Evolutionary conservation across 2,113 vertebrate species (phyloP).

Genomic region (Vireo altiloquus): DNA sequence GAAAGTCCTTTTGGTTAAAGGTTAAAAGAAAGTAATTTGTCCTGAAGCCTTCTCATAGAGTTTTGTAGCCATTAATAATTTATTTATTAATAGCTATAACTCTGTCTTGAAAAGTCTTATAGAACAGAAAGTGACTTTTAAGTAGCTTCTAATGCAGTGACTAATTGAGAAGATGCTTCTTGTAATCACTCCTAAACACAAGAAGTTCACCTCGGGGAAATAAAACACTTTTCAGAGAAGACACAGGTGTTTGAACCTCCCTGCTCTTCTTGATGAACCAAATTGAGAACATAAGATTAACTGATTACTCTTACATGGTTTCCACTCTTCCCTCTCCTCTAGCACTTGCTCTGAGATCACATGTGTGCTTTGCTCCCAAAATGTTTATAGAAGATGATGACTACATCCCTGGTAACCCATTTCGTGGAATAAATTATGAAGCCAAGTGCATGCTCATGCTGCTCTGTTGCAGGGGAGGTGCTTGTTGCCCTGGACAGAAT

Average conservation of each 20-base stretch:
- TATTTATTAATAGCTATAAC: neutral
- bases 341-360: neutral
- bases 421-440: neutral
- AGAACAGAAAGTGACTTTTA: neutral
- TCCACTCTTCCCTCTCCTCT: neutral
- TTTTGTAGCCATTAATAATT: neutral
- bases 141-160: neutral
- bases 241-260: neutral
- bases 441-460: neutral
- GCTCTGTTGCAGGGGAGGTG: neutral
- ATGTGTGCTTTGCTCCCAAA: neutral
- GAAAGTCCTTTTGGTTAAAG: neutral
- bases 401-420: slow-evolving; percentile 30
- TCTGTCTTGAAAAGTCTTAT: neutral
- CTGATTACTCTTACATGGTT: neutral
- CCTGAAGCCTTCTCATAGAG: neutral
- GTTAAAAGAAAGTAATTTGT: neutral
- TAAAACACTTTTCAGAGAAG: neutral
- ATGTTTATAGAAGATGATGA: slow-evolving; percentile 27
- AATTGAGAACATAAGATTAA: neutral
- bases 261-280: neutral
- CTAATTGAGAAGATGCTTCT: neutral
- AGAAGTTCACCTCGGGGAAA: neutral
- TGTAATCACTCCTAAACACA: neutral
- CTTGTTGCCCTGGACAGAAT: neutral